phyloP scores from a whole-genome alignment of 37 sponge, comb jelly and placozoan genomes.

The Agelas oroides region DNA sequence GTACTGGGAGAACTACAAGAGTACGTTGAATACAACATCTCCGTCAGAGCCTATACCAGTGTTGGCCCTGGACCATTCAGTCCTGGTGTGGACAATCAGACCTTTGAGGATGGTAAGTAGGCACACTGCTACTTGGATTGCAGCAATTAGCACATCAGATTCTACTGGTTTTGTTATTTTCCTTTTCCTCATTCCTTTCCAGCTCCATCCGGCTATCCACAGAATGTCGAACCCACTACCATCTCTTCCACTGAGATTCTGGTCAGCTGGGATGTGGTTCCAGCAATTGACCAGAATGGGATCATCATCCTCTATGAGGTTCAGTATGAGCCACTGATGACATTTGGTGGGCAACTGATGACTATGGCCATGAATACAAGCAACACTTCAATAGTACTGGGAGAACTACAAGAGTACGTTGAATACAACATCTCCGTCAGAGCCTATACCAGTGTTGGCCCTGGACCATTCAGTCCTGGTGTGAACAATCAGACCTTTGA shows the following conservation, averaged over 20 bases:
- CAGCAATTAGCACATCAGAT: too few species aligned
- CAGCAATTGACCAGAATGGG: conserved; percentile 30
- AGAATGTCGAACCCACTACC: conserved; percentile 11
- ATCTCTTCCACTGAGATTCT: conserved; percentile 25
- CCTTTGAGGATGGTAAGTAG: too few species aligned
- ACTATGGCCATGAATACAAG: background rate
- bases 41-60: too few species aligned
- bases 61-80: too few species aligned
- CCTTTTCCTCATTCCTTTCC: too few species aligned
- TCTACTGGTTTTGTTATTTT: too few species aligned
- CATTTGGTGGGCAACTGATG: too few species aligned
- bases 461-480: conserved; percentile 26
- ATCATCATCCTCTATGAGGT: conserved; percentile 45
- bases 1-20: too few species aligned
- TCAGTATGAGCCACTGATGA: too few species aligned
- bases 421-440: conserved; percentile 17
- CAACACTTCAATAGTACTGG: background rate
- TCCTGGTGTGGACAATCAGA: too few species aligned
- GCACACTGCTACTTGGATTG: too few species aligned
- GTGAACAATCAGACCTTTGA: background rate
- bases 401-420: conserved; percentile 3
- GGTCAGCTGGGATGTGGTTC: conserved; percentile 16
- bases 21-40: too few species aligned
- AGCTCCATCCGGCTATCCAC: background rate
- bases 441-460: conserved; percentile 36